Conservation (phyloP, 1,140 invertebrate genomes). For the Calosoma granatense region DNA sequence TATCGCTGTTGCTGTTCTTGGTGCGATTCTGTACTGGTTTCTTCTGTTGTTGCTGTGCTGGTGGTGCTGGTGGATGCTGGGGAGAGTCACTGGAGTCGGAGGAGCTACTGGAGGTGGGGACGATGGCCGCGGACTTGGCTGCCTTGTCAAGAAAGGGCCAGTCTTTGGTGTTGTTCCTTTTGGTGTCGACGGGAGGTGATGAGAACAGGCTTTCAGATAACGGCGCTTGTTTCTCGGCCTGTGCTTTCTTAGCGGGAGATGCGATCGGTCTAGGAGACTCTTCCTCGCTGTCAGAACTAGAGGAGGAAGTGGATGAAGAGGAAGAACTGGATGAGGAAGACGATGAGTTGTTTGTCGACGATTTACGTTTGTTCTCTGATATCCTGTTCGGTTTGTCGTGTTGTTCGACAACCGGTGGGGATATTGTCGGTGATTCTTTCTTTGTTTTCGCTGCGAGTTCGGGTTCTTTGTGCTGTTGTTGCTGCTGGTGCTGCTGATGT, state of each 20-base stretch:
- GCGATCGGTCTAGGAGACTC: constrained; percentile 12
- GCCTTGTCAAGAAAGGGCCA: constrained; percentile 39
- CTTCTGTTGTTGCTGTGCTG: constrained; percentile 16
- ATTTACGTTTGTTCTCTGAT: constrained; percentile 29
- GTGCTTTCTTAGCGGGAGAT: constrained; percentile 14
- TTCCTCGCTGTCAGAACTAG: constrained; percentile 33
- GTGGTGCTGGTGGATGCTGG: too few species aligned
- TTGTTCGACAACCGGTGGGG: constrained; percentile 14
- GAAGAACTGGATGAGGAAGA: constrained; percentile 34
- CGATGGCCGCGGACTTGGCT: constrained; percentile 28
- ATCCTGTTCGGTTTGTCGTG: constrained; percentile 29
- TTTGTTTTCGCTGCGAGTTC: constrained; percentile 20
- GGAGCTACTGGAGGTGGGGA: constrained; percentile 18
- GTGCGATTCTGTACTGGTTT: constrained; percentile 17
- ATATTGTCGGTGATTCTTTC: too few species aligned
- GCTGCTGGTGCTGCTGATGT: too few species aligned
- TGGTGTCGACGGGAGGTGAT: constrained; percentile 19
- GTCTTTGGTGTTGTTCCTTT: constrained; percentile 24
- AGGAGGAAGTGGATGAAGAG: constrained; percentile 31
- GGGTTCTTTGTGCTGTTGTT: constrained; percentile 26
- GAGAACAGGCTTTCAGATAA: constrained; percentile 27
- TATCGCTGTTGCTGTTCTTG: constrained; percentile 18
- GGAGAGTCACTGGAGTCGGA: constrained; percentile 31
- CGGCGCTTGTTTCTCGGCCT: constrained; percentile 21
- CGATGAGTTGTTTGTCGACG: constrained; percentile 34